Evolutionary conservation across 2,113 vertebrate species (phyloP).

Genomic region (Festucalex cinctus): DNA sequence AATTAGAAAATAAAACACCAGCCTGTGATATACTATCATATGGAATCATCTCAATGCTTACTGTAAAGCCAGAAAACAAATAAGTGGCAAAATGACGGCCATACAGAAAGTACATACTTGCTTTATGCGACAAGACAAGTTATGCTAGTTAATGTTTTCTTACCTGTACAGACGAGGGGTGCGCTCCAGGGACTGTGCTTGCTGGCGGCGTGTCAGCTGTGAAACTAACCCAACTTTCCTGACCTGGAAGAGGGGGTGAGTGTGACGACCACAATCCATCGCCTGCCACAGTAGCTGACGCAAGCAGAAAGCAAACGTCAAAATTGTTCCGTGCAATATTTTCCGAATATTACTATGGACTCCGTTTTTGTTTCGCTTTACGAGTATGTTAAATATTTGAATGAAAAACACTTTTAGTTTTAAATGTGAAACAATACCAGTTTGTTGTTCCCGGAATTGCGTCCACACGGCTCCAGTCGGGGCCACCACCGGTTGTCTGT

Average conservation of each 20-base stretch:
- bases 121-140: not conserved
- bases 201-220: constrained; percentile 93
- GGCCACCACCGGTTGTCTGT: constrained; percentile 77
- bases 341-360: not conserved
- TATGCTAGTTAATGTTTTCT: not conserved
- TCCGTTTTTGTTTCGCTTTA: too few species aligned
- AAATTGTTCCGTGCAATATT: not conserved
- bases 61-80: not conserved
- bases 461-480: constrained; percentile 82
- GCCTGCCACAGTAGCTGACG: constrained; percentile 67
- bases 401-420: not conserved
- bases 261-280: constrained; percentile 91
- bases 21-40: not conserved
- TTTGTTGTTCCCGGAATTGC: constrained; percentile 87
- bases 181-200: constrained; percentile 91
- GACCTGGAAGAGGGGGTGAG: constrained; percentile 87
- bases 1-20: not conserved
- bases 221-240: constrained; percentile 99
- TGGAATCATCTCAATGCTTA: not conserved
- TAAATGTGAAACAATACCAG: constrained; percentile 71
- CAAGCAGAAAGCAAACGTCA: not conserved
- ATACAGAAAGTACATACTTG: too few species aligned
- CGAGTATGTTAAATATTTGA: not conserved
- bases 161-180: constrained; percentile 97
- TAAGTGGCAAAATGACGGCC: too few species aligned